Percentiles rank a stretch among this genome's conserved stretches.
Evolutionary conservation across 2,113 vertebrate genomes (phyloP).

Genomic region (Vanacampus margaritifer): DNA sequence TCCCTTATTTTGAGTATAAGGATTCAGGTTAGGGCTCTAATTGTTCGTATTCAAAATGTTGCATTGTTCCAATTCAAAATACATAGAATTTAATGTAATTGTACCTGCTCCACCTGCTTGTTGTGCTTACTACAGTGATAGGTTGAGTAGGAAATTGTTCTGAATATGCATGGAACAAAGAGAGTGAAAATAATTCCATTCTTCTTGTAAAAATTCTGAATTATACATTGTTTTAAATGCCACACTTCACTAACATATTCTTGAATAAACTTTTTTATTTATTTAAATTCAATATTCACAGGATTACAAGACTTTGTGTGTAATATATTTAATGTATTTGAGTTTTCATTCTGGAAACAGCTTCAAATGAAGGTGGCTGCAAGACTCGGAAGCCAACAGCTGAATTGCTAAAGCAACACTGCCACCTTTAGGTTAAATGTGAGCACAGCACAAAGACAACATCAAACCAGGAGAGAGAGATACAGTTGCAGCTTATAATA

Average conservation of each 20-base stretch:
- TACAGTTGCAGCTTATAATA: not conserved
- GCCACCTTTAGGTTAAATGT: slow-evolving; percentile 69
- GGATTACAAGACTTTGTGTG: not conserved
- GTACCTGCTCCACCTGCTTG: no score
- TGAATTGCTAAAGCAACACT: slow-evolving; percentile 66
- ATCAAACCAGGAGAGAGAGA: no score
- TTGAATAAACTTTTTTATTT: not conserved
- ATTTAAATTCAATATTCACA: not conserved
- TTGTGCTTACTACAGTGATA: no score
- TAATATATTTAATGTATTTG: not conserved
- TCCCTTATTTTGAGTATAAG: no score
- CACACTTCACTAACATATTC: not conserved
- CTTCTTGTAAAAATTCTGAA: not conserved
- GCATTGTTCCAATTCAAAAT: no score
- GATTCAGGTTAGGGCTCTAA: no score
- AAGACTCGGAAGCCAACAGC: not conserved
- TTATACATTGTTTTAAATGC: no score
- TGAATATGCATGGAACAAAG: not conserved
- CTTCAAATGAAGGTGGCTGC: not conserved
- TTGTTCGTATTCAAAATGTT: no score
- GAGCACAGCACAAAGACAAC: slow-evolving; percentile 35
- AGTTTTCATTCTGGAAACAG: not conserved
- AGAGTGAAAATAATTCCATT: not conserved
- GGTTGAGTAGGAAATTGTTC: not conserved
- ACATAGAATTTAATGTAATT: no score